Conservation (phyloP, 2,113 vertebrate genomes). For the Chamaetylas fuelleborni region DNA sequence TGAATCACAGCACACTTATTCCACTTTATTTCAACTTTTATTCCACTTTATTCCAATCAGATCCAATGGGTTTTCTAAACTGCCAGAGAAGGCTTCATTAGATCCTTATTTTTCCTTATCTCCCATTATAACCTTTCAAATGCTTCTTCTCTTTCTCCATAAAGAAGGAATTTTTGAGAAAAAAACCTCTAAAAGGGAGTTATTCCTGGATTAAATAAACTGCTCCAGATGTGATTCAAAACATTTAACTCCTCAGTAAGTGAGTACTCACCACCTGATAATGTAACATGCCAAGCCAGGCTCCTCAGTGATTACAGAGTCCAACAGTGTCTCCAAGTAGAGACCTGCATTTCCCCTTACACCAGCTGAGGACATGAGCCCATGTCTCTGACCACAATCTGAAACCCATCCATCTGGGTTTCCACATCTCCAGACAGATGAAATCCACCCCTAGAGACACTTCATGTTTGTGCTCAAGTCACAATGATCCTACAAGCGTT, state of each 20-base stretch:
- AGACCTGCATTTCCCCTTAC: neutral
- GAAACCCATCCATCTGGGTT: neutral
- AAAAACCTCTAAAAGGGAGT: neutral
- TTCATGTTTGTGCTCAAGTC: neutral
- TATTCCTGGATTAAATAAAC: neutral
- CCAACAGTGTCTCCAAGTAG: neutral
- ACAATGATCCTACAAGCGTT: neutral
- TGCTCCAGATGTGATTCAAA: neutral
- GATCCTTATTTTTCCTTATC: neutral
- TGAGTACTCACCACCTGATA: neutral
- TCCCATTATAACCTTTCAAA: neutral
- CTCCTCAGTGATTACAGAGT: neutral
- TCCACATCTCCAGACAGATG: neutral
- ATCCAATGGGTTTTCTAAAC: neutral
- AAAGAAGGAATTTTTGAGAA: neutral
- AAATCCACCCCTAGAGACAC: neutral
- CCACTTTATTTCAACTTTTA: no score
- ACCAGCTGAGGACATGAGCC: neutral
- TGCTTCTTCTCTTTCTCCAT: neutral
- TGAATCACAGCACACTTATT: neutral
- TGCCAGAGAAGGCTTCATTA: neutral
- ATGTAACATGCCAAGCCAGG: neutral
- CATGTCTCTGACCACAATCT: neutral
- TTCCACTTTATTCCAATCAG: neutral
- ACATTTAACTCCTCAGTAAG: neutral